Evolutionary conservation across 2,113 vertebrate genomes (phyloP).

Genomic region (Psilopsiagon aymara): DNA sequence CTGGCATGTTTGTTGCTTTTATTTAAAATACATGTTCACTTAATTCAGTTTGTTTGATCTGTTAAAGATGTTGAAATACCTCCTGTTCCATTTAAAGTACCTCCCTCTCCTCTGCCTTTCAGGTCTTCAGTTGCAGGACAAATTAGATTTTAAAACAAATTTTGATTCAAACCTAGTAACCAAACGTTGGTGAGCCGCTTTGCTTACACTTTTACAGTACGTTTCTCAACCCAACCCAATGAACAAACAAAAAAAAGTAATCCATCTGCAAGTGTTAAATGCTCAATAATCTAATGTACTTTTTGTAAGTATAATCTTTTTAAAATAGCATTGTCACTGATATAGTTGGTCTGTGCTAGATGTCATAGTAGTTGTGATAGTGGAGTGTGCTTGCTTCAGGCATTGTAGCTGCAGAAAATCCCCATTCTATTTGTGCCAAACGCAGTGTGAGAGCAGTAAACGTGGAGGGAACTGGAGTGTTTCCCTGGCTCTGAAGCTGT

Average conservation of each 20-base stretch:
- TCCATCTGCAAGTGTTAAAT: neutral
- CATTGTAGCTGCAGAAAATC: neutral
- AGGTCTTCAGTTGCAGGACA: conserved; percentile 23
- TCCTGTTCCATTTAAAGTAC: neutral
- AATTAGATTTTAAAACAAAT: conserved; percentile 2
- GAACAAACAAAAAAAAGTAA: conserved; percentile 7
- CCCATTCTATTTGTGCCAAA: neutral
- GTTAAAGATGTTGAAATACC: neutral
- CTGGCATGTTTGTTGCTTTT: neutral
- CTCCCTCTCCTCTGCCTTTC: conserved; percentile 11
- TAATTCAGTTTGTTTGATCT: neutral
- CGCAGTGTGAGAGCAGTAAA: neutral
- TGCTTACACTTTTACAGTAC: neutral
- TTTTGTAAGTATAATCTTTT: neutral
- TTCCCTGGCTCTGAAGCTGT: neutral
- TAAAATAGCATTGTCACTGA: neutral
- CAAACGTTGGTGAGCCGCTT: neutral
- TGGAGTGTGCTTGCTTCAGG: neutral
- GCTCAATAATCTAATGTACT: neutral
- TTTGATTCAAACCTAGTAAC: neutral
- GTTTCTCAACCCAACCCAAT: neutral
- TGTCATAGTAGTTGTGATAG: neutral
- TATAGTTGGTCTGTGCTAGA: neutral
- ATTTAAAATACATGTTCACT: neutral
- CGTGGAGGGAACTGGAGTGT: rapidly evolving